Conservation (phyloP, 2,888 invertebrate genomes). For the Lysandra bellargus region DNA sequence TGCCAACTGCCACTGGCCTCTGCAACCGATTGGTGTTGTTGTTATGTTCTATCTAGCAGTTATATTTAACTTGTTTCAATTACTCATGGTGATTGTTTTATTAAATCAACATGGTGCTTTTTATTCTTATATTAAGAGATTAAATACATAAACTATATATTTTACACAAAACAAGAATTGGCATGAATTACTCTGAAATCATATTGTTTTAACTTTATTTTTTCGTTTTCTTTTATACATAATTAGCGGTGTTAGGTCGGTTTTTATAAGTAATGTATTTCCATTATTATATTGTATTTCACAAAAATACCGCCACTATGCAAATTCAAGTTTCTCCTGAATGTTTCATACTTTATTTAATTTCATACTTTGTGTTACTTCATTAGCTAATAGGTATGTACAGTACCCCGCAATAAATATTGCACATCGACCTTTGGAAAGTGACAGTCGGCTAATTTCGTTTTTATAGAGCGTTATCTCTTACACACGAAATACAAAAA, state of each 20-base stretch:
- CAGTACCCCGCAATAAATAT: no score
- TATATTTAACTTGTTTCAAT: slow-evolving; percentile 23
- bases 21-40: slow-evolving; percentile 18
- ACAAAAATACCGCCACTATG: no score
- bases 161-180: neutral
- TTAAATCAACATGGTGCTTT: slow-evolving; percentile 31
- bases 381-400: no score
- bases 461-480: no score
- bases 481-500: no score
- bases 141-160: slow-evolving; percentile 4
- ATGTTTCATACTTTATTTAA: neutral
- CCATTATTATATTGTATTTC: no score
- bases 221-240: neutral
- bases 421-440: no score
- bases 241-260: neutral
- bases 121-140: slow-evolving; percentile 30
- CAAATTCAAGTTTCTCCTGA: neutral
- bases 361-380: neutral
- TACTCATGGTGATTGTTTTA: slow-evolving; percentile 38
- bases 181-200: slow-evolving; percentile 4
- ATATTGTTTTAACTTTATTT: neutral
- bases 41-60: slow-evolving; percentile 21
- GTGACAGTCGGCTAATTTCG: no score
- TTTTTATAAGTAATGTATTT: neutral
- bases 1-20: neutral